Evolutionary conservation across 2,113 vertebrate species (phyloP), one percentile per base, ranked within the genome.

Genomic region (Silurus meridionalis): DNA sequence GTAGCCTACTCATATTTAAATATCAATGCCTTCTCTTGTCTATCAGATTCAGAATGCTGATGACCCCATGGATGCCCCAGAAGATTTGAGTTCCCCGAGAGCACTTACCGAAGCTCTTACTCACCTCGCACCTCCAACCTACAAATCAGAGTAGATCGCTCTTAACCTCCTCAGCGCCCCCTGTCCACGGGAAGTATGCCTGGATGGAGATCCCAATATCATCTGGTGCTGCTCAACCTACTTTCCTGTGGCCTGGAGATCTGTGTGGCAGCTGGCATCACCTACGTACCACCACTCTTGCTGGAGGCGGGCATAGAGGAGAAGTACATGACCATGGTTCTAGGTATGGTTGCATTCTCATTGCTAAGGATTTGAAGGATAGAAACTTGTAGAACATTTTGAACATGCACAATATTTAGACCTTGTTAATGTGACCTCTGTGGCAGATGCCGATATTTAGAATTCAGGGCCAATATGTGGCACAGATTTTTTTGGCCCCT

Each of bases 311-410:
- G 95, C 9, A 94, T 96, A 77, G 92, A 95, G 90, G 95, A 96
- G 90, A 93, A 91, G 80, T 96, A 96, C 91, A 96, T 96, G 95
- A 96, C 95, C 84, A 96, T 96, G 95, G 95, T 96, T n/a, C 87
- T 96, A 87, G 95, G 95, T 96, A 90, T 90, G 91, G 55, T 10
- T 66, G 53, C 77, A 13, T 21, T 11, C 8, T 48, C 50, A 25
- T 10, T 25, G 19, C 37, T 86, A 75, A 72, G 14, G 15, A 71
- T 71, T 46, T 71, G 37, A 21, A 10, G 6, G 17, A 74, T 19
- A 7, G 17, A 50, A 48, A 17, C 17, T 23, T 21, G 71, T 50
- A 74, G 46, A 74, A 21, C 19, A 48, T 46, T 71, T 17, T 8
- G n/a, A 72, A 21, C 46, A 74, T 74, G 67, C 6, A 46, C 25